A percentile compares a stretch with the other conserved stretches of the same genome.
phyloP scores from a whole-genome alignment of 2,113 vertebrate species.

The Lampris incognitus region DNA sequence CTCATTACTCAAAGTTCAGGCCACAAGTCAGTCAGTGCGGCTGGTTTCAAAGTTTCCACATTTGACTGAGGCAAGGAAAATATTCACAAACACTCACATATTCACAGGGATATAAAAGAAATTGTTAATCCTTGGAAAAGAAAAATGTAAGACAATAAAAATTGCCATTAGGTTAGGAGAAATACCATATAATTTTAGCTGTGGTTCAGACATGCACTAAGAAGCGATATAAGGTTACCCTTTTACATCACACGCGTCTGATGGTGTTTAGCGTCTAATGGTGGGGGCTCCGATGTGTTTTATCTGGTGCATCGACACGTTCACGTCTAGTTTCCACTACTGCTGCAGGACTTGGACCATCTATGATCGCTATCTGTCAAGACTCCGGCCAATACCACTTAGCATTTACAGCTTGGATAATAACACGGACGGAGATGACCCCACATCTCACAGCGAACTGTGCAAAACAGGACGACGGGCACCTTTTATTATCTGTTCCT shows the following conservation, averaged over 20 bases:
- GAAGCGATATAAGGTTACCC: slow-evolving; percentile 3
- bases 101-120: slow-evolving; percentile 2
- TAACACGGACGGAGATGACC: slow-evolving; percentile 24
- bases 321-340: slow-evolving; percentile 25
- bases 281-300: background rate
- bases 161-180: slow-evolving; percentile 28
- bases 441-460: background rate
- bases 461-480: background rate
- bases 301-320: slow-evolving; percentile 27
- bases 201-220: background rate
- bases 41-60: slow-evolving; percentile 26
- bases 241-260: slow-evolving; percentile 6
- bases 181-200: slow-evolving; percentile 12
- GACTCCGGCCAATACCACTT: slow-evolving; percentile 15
- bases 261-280: slow-evolving; percentile 9
- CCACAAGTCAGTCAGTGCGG: slow-evolving; percentile 35
- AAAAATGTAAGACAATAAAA: slow-evolving; percentile 3
- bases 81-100: slow-evolving; percentile 2
- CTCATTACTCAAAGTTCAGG: slow-evolving; percentile 24
- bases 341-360: slow-evolving; percentile 23
- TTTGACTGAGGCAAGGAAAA: slow-evolving; percentile 25
- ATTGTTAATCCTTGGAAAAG: slow-evolving; percentile 7
- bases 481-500: background rate
- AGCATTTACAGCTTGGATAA: slow-evolving; percentile 23
- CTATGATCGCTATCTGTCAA: slow-evolving; percentile 41